Base-by-base conservation (phyloP, 2,797 vertebrate genomes). In the Discoglossus pictus region DNA sequence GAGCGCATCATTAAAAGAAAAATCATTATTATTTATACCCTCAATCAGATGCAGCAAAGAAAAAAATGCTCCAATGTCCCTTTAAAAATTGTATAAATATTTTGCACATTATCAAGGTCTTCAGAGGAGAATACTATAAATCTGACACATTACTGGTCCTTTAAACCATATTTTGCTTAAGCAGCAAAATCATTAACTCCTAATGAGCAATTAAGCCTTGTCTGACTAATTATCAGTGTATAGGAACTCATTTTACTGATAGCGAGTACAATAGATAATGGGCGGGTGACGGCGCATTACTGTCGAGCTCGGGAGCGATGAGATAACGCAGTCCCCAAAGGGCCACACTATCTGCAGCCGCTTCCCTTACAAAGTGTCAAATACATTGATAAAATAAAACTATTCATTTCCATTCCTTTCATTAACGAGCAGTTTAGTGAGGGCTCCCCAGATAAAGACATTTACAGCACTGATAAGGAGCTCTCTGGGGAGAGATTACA, bases 191-290 rank as follows among this genome's bases (percentile, higher is more conserved):
- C n/a, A n/a, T n/a, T n/a, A n/a, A n/a, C n/a, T n/a, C n/a, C 21
- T 27, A 27, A 50, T 50, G 23, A 50, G 46, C 46, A 24, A 27
- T 50, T 27, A 50, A 13, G 2, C 12, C 16, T 12, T 50, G 11
- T 50, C 3, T 9, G 23, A 25, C 18, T 50, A 50, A 27, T 50
- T 25, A 15, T 25, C 23, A n/a, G 18, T 50, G 23, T 47, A 6
- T 21, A 20, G 12, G 20, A 23, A 20, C 44, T 47, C 15, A 13
- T 25, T 27, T 25, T 50, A n/a, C 46, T 25, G 46, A 21, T 12
- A 23, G 18, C 27, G 46, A 50, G 21, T 15, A 12, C 18, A 24
- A 47, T 21, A 47, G 44, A 47, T 47, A 47, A 47, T 47, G 18
- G 11, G n/a, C n/a, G 17, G 11, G 4, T 23, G 44, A 47, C 20